Evolutionary conservation across 2,797 vertebrate species (phyloP).

Genomic region (Sebastes aleutianus): DNA sequence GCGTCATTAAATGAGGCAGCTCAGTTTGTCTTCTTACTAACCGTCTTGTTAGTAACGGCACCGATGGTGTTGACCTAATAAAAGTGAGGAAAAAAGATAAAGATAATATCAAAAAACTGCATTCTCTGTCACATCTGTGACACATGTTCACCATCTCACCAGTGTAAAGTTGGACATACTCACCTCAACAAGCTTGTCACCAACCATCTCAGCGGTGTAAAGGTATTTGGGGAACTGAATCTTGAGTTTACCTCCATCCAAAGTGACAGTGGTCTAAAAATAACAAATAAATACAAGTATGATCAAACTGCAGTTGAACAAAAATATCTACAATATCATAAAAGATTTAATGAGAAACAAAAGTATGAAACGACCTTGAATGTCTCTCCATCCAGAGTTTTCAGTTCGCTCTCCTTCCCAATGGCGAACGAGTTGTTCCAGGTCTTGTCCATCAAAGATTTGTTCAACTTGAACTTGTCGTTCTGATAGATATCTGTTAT

Average conservation of each 20-base stretch:
- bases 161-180: accelerated
- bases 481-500: too few species aligned
- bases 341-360: background rate
- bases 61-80: background rate
- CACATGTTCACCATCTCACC: background rate
- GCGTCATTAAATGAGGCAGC: background rate
- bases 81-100: too few species aligned
- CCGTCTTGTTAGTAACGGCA: background rate
- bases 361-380: background rate
- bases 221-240: conserved; percentile 1
- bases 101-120: background rate
- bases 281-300: background rate
- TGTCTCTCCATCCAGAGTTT: too few species aligned
- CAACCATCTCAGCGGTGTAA: conserved; percentile 2
- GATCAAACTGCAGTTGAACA: background rate
- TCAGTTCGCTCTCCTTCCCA: too few species aligned
- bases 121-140: background rate
- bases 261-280: conserved; percentile 1
- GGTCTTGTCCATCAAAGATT: too few species aligned
- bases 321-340: background rate
- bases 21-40: background rate
- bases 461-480: too few species aligned
- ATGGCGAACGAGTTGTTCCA: too few species aligned
- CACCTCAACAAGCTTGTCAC: background rate
- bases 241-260: conserved; percentile 3